Percentiles rank a stretch among this genome's conserved stretches.
Evolutionary conservation across 1,140 invertebrate genomes (phyloP).

Genomic region (Trachymyrmex cornetzi): DNA sequence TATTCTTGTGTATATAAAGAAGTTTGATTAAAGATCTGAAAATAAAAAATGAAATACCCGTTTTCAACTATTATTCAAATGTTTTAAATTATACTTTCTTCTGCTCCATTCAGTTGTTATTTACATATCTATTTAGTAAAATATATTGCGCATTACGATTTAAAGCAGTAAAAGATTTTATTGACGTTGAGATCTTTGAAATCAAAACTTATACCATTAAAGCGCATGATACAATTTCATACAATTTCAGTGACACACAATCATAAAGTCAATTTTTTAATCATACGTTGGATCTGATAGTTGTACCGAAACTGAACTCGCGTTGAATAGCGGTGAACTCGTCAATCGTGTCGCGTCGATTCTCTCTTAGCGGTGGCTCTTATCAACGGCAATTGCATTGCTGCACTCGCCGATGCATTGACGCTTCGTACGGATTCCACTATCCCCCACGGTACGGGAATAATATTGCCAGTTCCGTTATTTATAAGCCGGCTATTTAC

Average conservation of each 20-base stretch:
- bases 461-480: slow-evolving; percentile 75
- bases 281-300: slow-evolving; percentile 13
- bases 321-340: slow-evolving; percentile 55
- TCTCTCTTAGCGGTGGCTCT: slow-evolving; percentile 76
- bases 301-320: slow-evolving; percentile 20
- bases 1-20: slow-evolving; percentile 2
- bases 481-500: slow-evolving; percentile 81
- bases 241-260: not conserved
- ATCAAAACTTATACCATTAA: not conserved
- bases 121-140: not conserved
- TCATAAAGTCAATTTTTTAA: slow-evolving; percentile 34
- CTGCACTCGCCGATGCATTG: slow-evolving; percentile 54
- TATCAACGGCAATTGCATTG: slow-evolving; percentile 72
- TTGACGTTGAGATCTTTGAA: not conserved
- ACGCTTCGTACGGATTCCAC: slow-evolving; percentile 27
- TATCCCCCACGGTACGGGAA: slow-evolving; percentile 35
- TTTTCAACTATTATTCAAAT: not conserved
- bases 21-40: not conserved
- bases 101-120: not conserved
- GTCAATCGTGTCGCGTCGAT: slow-evolving; percentile 50
- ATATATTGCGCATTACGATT: not conserved
- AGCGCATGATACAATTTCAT: not conserved
- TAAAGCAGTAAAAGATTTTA: not conserved
- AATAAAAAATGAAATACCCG: not conserved
- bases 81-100: not conserved